Evolutionary conservation across 2,113 vertebrate genomes (phyloP).

Genomic region (Rallus limicola): DNA sequence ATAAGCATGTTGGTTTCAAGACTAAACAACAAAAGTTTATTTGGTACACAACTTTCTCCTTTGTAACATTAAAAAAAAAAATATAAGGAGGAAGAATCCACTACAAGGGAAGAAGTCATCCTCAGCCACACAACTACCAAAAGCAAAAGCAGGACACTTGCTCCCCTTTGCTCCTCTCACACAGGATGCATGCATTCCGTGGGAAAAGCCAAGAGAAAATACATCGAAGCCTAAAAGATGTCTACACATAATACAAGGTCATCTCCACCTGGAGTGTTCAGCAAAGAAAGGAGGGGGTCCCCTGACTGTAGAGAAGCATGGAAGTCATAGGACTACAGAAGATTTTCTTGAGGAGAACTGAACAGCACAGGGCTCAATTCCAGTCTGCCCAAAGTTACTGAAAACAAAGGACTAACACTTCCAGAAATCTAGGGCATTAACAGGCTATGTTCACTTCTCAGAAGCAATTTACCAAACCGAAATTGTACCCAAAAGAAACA

Average conservation of each 20-base stretch:
- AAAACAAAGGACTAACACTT: background rate
- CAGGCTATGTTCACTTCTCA: rapidly evolving
- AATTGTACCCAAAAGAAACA: background rate
- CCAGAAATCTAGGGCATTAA: background rate
- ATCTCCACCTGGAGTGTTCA: background rate
- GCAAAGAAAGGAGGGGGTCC: background rate
- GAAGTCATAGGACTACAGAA: background rate
- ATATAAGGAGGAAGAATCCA: background rate
- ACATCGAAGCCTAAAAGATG: background rate
- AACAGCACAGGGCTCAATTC: background rate
- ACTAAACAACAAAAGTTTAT: background rate
- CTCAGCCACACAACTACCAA: background rate
- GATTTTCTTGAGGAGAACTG: background rate
- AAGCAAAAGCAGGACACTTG: background rate
- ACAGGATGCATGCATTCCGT: rapidly evolving
- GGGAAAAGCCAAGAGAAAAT: background rate
- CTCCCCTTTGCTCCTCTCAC: background rate
- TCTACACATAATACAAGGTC: background rate
- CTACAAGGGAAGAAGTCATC: background rate
- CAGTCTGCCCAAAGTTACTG: background rate
- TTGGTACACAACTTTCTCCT: background rate
- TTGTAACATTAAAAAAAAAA: background rate
- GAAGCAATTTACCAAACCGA: background rate
- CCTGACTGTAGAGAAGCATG: background rate
- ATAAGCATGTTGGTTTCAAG: background rate